Evolutionary conservation across 2,113 vertebrate genomes (phyloP).

Genomic region (Myrmecophaga tridactyla): DNA sequence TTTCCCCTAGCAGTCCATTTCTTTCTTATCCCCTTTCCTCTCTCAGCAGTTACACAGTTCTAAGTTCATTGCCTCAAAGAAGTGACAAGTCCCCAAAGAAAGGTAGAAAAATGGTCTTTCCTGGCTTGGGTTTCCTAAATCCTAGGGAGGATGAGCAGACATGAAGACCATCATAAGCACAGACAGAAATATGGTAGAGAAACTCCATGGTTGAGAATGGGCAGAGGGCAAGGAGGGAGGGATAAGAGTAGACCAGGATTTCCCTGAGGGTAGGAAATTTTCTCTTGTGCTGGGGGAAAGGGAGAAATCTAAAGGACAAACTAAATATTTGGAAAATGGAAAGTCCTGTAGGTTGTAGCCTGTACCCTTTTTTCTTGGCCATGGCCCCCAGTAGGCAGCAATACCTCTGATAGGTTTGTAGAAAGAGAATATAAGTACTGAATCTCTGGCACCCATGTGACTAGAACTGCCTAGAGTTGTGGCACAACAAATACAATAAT

Average conservation of each 20-base stretch:
- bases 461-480: background rate
- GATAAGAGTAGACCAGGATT: background rate
- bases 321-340: slow-evolving; percentile 14
- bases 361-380: background rate
- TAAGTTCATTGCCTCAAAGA: background rate
- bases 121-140: background rate
- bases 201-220: background rate
- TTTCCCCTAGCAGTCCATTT: background rate
- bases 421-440: background rate
- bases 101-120: background rate
- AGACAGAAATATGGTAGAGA: background rate
- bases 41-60: background rate
- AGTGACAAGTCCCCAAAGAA: background rate
- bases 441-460: background rate
- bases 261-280: background rate
- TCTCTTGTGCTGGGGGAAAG: background rate
- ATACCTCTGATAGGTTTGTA: background rate
- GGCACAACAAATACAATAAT: background rate
- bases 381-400: background rate
- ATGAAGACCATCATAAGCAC: background rate
- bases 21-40: background rate
- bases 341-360: background rate
- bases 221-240: background rate
- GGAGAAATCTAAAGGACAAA: background rate
- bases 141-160: background rate